phyloP scores from a whole-genome alignment of 1,140 invertebrate genomes.

The Drosophila grimshawi region DNA sequence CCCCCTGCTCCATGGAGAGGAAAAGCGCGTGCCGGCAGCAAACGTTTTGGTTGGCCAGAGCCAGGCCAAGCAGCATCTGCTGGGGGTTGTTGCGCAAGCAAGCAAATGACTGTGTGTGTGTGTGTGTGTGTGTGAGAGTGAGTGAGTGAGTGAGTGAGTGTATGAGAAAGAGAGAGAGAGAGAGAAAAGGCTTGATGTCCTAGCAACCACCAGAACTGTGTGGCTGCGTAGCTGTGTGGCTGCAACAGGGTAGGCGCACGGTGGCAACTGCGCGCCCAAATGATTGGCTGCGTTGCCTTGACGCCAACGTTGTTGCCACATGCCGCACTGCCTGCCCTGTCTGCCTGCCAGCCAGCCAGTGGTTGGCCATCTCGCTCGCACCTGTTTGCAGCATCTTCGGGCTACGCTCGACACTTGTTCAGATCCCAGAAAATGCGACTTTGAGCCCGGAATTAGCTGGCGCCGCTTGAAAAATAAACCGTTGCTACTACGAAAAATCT shows the following conservation, averaged over 20 bases:
- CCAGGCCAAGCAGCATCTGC: conserved; percentile 61
- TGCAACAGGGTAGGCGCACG: conserved; percentile 37
- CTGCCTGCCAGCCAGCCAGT: conserved; percentile 17
- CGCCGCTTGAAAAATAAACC: conserved; percentile 66
- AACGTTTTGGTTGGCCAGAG: conserved; percentile 76
- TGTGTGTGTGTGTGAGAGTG: neutral
- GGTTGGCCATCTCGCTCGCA: conserved; percentile 53
- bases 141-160: conserved; percentile 39
- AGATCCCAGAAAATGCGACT: conserved; percentile 80
- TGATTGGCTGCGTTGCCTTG: conserved; percentile 80
- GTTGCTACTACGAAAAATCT: neutral
- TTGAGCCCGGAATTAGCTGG: conserved; percentile 80
- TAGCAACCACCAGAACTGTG: conserved; percentile 65
- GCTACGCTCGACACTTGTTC: conserved; percentile 60
- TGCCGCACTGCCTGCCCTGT: conserved; percentile 23
- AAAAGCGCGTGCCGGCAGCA: conserved; percentile 60
- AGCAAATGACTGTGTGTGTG: neutral
- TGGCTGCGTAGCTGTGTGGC: conserved; percentile 34
- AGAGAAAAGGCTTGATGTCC: conserved; percentile 35
- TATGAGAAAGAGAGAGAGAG: conserved; percentile 33
- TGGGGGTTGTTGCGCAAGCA: conserved; percentile 52
- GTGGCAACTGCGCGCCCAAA: conserved; percentile 38
- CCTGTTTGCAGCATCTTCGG: conserved; percentile 31
- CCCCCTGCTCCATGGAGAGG: neutral
- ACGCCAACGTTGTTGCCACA: conserved; percentile 53